A percentile compares a stretch with the other conserved stretches of the same genome.
These are phyloP conservation scores for Hanleya hanleyi DNA, from an alignment of 2,888 invertebrate species.

Conservation along the genomic window DNA sequence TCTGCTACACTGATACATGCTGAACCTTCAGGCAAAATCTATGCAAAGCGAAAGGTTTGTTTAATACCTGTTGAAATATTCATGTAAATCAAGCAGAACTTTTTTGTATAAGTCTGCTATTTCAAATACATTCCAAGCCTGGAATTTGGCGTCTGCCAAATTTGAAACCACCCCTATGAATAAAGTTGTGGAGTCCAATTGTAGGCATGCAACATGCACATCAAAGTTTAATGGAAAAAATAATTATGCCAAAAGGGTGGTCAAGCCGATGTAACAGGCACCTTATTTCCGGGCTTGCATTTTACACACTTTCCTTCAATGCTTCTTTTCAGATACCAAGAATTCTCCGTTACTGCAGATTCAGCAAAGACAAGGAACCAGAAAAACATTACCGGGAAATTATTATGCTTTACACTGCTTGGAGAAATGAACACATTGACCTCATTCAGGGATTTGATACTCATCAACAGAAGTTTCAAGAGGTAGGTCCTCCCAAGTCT, in stretches of 20 bases:
- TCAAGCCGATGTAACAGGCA: no score
- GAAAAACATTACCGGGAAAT: conserved; percentile 10
- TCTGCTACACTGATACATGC: background rate
- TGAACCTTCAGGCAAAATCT: background rate
- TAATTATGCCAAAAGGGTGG: no score
- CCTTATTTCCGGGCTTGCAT: background rate
- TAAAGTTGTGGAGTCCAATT: background rate
- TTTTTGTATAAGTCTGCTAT: no score
- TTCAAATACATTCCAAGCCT: no score
- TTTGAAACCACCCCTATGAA: no score
- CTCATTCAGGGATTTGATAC: background rate
- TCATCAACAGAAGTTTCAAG: background rate
- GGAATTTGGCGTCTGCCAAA: no score
- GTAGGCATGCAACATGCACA: background rate
- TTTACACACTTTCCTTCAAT: background rate
- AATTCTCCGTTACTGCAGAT: background rate
- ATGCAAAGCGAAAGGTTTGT: background rate
- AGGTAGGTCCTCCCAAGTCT: background rate
- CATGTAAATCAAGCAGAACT: no score
- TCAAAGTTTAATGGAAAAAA: no score
- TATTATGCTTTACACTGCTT: background rate
- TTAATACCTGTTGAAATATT: background rate
- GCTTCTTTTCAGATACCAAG: conserved; percentile 1
- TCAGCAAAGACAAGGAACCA: background rate
- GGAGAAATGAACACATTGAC: conserved; percentile 9